Evolutionary conservation across 2,113 vertebrate genomes (phyloP).

Genomic region (Python bivittatus): DNA sequence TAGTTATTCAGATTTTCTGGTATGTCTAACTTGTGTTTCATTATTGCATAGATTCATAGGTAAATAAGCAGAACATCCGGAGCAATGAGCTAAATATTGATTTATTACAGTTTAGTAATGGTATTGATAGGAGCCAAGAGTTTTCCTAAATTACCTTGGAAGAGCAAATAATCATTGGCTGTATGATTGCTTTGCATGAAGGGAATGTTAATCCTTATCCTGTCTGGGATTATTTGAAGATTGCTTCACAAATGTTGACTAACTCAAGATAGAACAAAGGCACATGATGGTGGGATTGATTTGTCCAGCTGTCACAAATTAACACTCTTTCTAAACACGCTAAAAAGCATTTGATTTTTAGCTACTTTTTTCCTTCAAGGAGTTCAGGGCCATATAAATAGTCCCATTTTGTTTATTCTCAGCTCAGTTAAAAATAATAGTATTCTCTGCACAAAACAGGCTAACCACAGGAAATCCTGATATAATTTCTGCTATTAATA

Average conservation of each 20-base stretch:
- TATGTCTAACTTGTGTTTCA: conserved; percentile 8
- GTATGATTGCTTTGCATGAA: not conserved
- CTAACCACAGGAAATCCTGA: not conserved
- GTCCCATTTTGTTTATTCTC: not conserved
- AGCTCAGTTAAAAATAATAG: not conserved
- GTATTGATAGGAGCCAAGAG: not conserved
- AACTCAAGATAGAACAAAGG: not conserved
- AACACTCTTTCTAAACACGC: too few species aligned
- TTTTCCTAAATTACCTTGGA: not conserved
- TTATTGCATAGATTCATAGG: conserved; percentile 5
- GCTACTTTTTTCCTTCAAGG: not conserved
- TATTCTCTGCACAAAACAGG: not conserved
- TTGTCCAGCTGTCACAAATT: not conserved
- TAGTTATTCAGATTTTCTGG: conserved; percentile 31
- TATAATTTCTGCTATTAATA: not conserved
- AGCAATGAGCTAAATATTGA: not conserved
- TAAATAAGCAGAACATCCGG: not conserved
- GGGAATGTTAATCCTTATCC: not conserved
- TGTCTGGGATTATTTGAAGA: not conserved
- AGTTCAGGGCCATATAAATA: not conserved
- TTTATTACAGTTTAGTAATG: not conserved
- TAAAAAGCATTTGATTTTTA: too few species aligned
- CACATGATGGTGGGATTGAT: not conserved
- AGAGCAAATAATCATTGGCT: not conserved
- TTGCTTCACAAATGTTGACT: not conserved